Evolutionary conservation across 2,797 vertebrate species (phyloP).

Genomic region (Erethizon dorsatum): DNA sequence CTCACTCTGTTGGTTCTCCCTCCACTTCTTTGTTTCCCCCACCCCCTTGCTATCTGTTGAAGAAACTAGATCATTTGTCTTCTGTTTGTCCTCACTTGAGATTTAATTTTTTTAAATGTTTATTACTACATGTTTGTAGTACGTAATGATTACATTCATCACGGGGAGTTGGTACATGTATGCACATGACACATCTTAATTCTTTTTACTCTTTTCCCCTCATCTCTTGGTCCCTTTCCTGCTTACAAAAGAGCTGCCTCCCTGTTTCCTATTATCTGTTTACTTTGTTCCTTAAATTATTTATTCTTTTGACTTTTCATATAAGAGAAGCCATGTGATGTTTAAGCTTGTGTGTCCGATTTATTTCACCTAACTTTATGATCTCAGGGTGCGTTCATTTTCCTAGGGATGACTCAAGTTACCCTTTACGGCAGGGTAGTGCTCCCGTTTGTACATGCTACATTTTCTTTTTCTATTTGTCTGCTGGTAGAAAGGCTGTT

Average conservation of each 20-base stretch:
- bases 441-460: not conserved
- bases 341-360: not conserved
- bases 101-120: not conserved
- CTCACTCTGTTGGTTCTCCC: not conserved
- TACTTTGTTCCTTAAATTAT: not conserved
- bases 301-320: not conserved
- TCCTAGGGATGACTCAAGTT: not conserved
- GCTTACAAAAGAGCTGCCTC: not conserved
- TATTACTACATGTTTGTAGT: not conserved
- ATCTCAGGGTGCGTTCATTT: not conserved
- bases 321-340: not conserved
- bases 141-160: no score
- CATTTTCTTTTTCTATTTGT: not conserved
- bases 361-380: not conserved
- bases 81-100: not conserved
- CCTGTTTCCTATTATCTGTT: not conserved
- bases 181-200: not conserved
- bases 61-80: not conserved
- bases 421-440: not conserved
- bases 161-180: not conserved
- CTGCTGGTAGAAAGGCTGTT: not conserved
- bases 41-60: not conserved
- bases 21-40: not conserved
- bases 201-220: no score
- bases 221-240: not conserved